Base-by-base conservation (phyloP, 2,113 vertebrate species). In the Antennarius striatus region DNA sequence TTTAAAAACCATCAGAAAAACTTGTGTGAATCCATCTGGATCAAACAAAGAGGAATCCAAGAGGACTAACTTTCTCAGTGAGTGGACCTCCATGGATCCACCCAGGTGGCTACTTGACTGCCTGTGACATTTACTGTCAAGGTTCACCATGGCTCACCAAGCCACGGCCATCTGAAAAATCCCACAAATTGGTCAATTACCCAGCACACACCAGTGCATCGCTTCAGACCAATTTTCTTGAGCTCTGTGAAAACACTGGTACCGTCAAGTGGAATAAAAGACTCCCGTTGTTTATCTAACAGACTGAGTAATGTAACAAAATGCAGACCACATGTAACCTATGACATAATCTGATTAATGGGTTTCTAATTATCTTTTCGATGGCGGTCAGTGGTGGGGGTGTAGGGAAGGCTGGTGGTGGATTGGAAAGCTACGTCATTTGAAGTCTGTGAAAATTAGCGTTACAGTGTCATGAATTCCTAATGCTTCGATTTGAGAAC, bases 291-390 rank as follows among this genome's bases (percentile, higher is more conserved):
- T 90, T 92, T 91, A 89, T 89, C 86, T 90, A 88, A 84, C 70
- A 60, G 66, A 79, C 58, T 90, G 90, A 92, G 87, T 91, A 88
- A 92, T 88, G 83, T 71, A 86, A 74, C 72, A 76, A 88, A 92
- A 91, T 76, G 66, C 77, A 90, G 85, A 85, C 88, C 90, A 92
- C 82, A 89, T 92, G 91, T 91, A 91, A 90, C 90, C 89, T 82
- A 89, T 92, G 91, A 92, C 92, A 92, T 86, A 89, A 91, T 91
- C 88, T 90, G 90, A 92, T 91, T 88, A 92, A 92, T 91, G 84
- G 76, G 68, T 86, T 91, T 92, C 84, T 92, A 93, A 92, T 91
- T 87, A 85, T 73, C 86, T 81, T 79, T 79, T 71, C 73, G 72
- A 80, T 78, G 69, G 66, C 59, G 59, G 70, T 80, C 71, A 79